Conservation (phyloP, 2,888 invertebrate genomes). For the Calliopum simillimum region DNA sequence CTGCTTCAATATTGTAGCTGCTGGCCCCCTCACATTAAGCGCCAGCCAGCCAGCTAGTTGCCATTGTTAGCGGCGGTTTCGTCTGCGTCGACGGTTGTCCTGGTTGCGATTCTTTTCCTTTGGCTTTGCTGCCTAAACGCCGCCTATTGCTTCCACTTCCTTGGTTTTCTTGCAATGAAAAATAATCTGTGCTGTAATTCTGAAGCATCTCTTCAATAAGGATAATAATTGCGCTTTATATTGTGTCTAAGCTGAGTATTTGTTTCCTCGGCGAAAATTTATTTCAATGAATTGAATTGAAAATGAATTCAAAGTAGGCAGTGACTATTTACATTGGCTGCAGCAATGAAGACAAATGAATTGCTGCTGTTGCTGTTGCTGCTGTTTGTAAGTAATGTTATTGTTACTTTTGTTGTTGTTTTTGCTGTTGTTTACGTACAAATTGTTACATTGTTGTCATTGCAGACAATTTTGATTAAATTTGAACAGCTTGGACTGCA, state of each 20-base stretch:
- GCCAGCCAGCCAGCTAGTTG: no score
- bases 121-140: no score
- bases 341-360: no score
- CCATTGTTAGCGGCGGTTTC: no score
- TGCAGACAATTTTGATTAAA: no score
- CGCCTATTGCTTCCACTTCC: neutral
- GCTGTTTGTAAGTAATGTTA: no score
- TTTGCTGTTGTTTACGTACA: no score
- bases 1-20: conserved; percentile 11
- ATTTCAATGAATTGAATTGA: conserved; percentile 20
- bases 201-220: conserved; percentile 28
- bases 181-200: conserved; percentile 19
- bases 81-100: no score
- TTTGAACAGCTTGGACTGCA: no score
- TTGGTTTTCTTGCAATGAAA: conserved; percentile 2
- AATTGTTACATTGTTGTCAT: no score
- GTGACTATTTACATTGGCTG: neutral
- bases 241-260: conserved; percentile 25
- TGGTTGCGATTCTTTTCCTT: neutral
- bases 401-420: no score
- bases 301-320: conserved; percentile 14
- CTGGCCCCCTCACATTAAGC: neutral
- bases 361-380: no score
- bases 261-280: conserved; percentile 15
- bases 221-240: conserved; percentile 26